Evolutionary conservation across 2,888 invertebrate genomes (phyloP), one percentile per base, ranked within the genome.

Genomic region (Clitarchus hookeri): DNA sequence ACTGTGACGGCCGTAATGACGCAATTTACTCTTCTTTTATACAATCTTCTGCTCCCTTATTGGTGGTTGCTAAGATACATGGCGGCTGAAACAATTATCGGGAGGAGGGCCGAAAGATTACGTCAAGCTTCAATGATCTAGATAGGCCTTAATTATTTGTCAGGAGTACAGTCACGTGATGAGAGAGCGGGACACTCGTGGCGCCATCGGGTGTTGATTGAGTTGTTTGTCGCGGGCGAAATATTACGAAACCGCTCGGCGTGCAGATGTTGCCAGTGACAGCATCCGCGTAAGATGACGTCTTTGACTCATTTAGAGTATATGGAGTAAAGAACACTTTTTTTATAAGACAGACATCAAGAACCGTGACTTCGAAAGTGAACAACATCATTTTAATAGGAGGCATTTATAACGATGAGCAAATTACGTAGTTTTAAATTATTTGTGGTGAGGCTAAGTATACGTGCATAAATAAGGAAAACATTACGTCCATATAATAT

Each of bases 141-240:
- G 82, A 82, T 82, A 36, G 82, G 82, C 82, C 82, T 82, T 82
- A 82, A 82, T 82, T 82, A 82, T 82, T 82, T 82, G 36, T 23
- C 27, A 12, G 12, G 27, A 19, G 82, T 82, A 82, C 82, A 82
- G 82, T 82, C 27, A 19, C 82, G 82, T 44, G 27, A 82, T 27
- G 65, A 9, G 19, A 9, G 65, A 11, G 65, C 19, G 65, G n/a
- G 65, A 19, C 65, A 65, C 65, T 65, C 16, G 65, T 19, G 65
- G 19, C 65, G 65, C 65, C 65, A 65, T 65, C 65, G 65, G 65
- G 65, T 65, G 65, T 65, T 65, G 65, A 65, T 65, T 65, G 65
- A 65, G 65, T 65, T 65, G 65, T 65, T 65, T 65, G 65, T 65
- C 65, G 65, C 65, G 19, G 19, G n/a, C 16, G 65, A 65, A 65